Conservation (phyloP, 2,797 vertebrate genomes). For the Pangasius mekongensis region DNA sequence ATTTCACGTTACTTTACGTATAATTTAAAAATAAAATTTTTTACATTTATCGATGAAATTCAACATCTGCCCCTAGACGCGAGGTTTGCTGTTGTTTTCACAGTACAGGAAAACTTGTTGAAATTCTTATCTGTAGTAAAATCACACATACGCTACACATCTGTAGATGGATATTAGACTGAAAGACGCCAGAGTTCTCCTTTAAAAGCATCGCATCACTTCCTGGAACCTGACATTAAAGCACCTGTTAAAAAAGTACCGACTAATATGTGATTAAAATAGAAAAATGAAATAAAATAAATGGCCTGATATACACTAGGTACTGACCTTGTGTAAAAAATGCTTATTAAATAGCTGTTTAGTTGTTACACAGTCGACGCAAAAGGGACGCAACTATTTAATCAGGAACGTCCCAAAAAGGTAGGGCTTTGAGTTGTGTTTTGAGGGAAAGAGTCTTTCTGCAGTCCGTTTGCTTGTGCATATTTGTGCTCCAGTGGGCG, state of each 20-base stretch:
- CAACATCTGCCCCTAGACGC: background rate
- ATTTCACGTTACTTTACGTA: background rate
- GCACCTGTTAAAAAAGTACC: background rate
- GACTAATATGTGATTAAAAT: background rate
- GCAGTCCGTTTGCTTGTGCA: slow-evolving; percentile 16
- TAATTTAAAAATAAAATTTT: no score
- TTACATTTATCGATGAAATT: background rate
- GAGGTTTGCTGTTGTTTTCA: background rate
- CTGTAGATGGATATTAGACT: background rate
- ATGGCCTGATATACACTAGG: background rate
- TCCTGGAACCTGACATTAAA: slow-evolving; percentile 7
- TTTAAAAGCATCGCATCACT: slow-evolving; percentile 1
- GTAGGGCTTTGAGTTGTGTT: background rate
- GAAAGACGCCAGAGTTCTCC: background rate
- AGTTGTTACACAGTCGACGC: slow-evolving; percentile 3
- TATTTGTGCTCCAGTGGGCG: background rate
- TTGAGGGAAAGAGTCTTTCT: background rate
- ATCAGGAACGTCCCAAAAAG: no score
- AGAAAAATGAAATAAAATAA: background rate
- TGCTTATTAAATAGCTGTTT: background rate
- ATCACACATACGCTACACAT: background rate
- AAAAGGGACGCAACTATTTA: background rate
- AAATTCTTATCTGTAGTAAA: background rate
- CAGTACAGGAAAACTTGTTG: background rate
- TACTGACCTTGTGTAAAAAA: background rate